These are phyloP conservation scores for Papilio protenor DNA, from an alignment of 2,888 invertebrate species.

Conservation along the genomic window DNA sequence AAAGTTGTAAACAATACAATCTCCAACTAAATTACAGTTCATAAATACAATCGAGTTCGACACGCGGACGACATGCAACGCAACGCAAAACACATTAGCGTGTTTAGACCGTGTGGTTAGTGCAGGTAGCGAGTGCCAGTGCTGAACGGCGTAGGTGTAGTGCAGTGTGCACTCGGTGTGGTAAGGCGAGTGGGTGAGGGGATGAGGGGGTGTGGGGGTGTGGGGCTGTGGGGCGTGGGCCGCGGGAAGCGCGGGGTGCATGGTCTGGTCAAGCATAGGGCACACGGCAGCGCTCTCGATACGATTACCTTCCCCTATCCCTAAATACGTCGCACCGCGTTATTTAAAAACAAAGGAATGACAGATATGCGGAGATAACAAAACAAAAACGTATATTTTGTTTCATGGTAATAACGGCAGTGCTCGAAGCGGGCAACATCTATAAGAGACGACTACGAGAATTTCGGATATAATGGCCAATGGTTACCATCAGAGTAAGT, in stretches of 20 bases:
- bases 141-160: not conserved
- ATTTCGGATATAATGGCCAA: no score
- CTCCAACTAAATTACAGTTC: not conserved
- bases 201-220: not conserved
- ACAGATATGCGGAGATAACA: no score
- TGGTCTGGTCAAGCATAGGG: slow-evolving; percentile 45
- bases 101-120: no score
- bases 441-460: not conserved
- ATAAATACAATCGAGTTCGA: no score
- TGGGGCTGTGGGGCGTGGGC: not conserved
- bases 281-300: slow-evolving; percentile 27
- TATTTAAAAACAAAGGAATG: not conserved
- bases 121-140: no score
- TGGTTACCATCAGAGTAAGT: no score
- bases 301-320: not conserved
- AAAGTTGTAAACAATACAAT: not conserved
- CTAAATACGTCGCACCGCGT: not conserved
- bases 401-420: not conserved
- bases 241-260: not conserved
- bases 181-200: not conserved
- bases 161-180: not conserved
- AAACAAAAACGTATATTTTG: not conserved
- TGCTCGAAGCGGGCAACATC: not conserved
- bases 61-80: not conserved
- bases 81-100: not conserved